phyloP scores from a whole-genome alignment of 2,113 vertebrate species.

The Poicephalus gulielmi region DNA sequence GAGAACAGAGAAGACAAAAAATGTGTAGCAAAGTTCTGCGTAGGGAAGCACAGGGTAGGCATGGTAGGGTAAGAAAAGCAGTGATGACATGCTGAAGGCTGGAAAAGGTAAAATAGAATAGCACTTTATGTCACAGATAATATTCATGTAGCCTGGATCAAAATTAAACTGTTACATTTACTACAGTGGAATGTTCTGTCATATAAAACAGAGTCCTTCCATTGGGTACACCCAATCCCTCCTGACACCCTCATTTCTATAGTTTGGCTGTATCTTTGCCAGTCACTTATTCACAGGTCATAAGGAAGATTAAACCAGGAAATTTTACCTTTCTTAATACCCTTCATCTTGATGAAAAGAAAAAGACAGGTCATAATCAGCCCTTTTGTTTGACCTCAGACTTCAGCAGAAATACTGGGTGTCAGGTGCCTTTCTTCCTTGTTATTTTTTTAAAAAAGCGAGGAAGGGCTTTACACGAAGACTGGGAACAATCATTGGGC shows the following conservation, averaged over 20 bases:
- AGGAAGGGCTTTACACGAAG: not conserved
- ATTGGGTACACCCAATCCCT: not conserved
- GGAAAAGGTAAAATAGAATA: not conserved
- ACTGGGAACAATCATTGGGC: not conserved
- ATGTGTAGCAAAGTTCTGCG: not conserved
- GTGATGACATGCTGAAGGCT: not conserved
- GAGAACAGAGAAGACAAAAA: not conserved
- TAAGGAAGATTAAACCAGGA: not conserved
- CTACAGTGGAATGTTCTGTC: not conserved
- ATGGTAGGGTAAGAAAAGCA: not conserved
- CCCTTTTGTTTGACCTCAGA: not conserved
- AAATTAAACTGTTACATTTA: not conserved
- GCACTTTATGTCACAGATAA: not conserved
- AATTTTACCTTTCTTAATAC: not conserved
- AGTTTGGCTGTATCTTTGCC: not conserved
- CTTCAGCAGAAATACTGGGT: not conserved
- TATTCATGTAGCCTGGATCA: not conserved
- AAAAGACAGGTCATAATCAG: not conserved
- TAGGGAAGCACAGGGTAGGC: not conserved
- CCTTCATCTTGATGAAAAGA: not conserved
- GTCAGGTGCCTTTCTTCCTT: not conserved
- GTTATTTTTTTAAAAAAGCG: not conserved
- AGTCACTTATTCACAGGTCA: not conserved
- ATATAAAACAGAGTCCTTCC: not conserved
- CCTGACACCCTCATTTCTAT: not conserved